Conservation (phyloP, 2,888 invertebrate species). For the Pandemis corylana region DNA sequence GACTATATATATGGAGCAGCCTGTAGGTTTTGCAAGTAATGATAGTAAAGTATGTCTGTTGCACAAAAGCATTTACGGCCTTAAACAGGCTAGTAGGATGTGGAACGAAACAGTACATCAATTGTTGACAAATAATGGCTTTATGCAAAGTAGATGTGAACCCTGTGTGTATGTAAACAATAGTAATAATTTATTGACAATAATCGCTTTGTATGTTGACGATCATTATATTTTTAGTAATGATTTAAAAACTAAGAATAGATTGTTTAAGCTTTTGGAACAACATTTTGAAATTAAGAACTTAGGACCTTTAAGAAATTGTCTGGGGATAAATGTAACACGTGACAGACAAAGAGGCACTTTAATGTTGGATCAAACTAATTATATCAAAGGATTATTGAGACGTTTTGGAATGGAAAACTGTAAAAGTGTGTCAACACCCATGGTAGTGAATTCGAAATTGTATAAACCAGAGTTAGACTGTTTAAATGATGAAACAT, state of each 20-base stretch:
- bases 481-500: conserved; percentile 20
- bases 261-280: not conserved
- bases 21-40: not conserved
- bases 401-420: conserved; percentile 4
- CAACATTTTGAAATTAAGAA: not conserved
- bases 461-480: conserved; percentile 6
- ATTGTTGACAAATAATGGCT: not conserved
- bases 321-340: not conserved
- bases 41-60: conserved; percentile 11
- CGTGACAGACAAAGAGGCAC: not conserved
- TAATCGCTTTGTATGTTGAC: conserved; percentile 6
- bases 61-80: not conserved
- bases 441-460: conserved; percentile 39
- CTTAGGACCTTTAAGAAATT: not conserved
- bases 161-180: not conserved
- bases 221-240: conserved; percentile 7
- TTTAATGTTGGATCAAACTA: not conserved
- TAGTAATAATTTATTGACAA: not conserved
- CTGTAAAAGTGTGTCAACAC: conserved; percentile 43
- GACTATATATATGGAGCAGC: conserved; percentile 31
- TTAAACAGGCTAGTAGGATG: conserved; percentile 9
- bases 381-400: not conserved
- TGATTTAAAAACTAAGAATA: not conserved
- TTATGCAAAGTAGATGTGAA: conserved; percentile 7
- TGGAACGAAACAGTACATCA: conserved; percentile 6